Conservation (phyloP, 2,113 vertebrate genomes). For the Dissostichus mawsoni region DNA sequence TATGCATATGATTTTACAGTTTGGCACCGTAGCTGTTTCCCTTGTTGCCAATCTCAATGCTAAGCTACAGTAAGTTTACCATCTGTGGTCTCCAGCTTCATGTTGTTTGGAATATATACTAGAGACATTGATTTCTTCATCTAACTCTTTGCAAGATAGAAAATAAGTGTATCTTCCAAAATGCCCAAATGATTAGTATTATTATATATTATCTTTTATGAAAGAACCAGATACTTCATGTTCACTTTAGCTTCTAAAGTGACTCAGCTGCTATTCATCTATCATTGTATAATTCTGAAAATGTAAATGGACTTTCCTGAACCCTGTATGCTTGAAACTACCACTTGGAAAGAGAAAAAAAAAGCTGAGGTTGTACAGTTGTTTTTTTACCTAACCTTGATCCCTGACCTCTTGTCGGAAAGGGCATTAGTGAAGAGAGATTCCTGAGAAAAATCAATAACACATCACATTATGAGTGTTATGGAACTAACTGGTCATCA, state of each 20-base stretch:
- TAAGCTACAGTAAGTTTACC: not conserved
- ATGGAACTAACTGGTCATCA: conserved; percentile 40
- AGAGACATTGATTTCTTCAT: too few species aligned
- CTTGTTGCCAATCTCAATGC: not conserved
- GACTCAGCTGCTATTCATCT: not conserved
- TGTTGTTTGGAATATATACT: too few species aligned
- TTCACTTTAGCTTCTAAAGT: not conserved
- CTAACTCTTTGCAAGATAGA: too few species aligned
- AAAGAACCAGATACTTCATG: not conserved
- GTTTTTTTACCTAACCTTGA: not conserved
- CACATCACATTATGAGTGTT: conserved; percentile 22
- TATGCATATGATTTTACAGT: too few species aligned
- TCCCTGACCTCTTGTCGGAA: conserved; percentile 10
- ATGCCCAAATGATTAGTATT: too few species aligned
- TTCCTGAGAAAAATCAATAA: conserved; percentile 29
- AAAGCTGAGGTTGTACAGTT: not conserved
- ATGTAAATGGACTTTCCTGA: not conserved
- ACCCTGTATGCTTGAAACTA: not conserved
- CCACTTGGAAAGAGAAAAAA: not conserved
- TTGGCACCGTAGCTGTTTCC: too few species aligned
- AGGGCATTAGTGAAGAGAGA: not conserved
- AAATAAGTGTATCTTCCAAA: too few species aligned
- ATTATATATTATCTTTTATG: not conserved
- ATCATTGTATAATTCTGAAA: not conserved
- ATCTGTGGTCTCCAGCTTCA: not conserved